Conservation (phyloP, 1,140 invertebrate species). For the Manduca sexta region DNA sequence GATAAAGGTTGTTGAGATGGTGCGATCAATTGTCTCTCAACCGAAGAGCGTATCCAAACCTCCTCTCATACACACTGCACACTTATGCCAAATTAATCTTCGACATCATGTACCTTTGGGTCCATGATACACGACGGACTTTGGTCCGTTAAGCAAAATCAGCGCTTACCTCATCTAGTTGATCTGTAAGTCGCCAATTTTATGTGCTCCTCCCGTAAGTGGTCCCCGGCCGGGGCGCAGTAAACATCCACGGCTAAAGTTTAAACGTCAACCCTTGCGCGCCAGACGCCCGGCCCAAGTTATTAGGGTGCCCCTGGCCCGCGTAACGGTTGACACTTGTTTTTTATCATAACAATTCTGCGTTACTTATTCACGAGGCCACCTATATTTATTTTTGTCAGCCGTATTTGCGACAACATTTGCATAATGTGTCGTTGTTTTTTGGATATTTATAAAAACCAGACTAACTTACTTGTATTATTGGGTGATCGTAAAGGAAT, state of each 20-base stretch:
- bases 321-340: constrained; percentile 30
- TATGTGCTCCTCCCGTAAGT: constrained; percentile 45
- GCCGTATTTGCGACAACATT: too few relatives aligned
- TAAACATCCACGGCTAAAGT: constrained; percentile 52
- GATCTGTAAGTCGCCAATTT: constrained; percentile 29
- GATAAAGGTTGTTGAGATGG: too few relatives aligned
- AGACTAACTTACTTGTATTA: too few relatives aligned
- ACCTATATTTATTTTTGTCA: not conserved
- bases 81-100: too few relatives aligned
- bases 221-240: constrained; percentile 29
- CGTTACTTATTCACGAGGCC: constrained; percentile 22
- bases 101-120: too few relatives aligned
- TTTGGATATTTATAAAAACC: too few relatives aligned
- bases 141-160: not conserved
- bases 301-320: constrained; percentile 44
- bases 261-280: constrained; percentile 52
- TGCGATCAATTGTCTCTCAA: too few relatives aligned
- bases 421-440: too few relatives aligned
- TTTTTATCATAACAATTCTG: constrained; percentile 34
- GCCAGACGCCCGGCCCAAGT: constrained; percentile 38
- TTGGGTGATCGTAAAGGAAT: too few relatives aligned
- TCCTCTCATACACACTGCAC: too few relatives aligned
- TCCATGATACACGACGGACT: too few relatives aligned
- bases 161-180: constrained; percentile 19
- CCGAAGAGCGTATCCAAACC: too few relatives aligned